phyloP scores from a whole-genome alignment of 2,797 vertebrate species.

The Xenopus petersii region DNA sequence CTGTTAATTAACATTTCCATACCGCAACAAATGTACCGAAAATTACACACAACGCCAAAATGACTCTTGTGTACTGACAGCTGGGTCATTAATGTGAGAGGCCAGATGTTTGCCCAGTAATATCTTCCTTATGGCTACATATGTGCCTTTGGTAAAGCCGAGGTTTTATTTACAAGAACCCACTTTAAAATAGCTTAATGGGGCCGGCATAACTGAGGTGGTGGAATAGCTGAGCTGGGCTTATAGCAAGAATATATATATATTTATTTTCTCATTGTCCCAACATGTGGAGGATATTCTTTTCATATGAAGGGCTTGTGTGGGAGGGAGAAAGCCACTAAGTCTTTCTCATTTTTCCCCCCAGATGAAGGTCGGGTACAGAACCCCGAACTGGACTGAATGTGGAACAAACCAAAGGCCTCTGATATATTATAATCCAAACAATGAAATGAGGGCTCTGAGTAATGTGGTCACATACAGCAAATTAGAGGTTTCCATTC shows the following conservation, averaged over 20 bases:
- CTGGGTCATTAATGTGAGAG: slow-evolving; percentile 10
- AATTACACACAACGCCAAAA: slow-evolving; percentile 8
- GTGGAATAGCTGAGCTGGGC: slow-evolving; percentile 12
- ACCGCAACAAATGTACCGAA: slow-evolving; percentile 3
- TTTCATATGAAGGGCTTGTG: not conserved
- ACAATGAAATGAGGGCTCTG: too few species aligned
- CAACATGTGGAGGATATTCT: not conserved
- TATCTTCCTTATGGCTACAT: slow-evolving; percentile 3
- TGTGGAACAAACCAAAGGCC: too few species aligned
- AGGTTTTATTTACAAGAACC: not conserved
- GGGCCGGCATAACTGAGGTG: not conserved
- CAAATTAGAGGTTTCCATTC: too few species aligned
- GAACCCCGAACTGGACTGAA: too few species aligned
- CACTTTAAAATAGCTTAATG: slow-evolving; percentile 1
- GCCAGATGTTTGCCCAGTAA: slow-evolving; percentile 28
- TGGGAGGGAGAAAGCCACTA: not conserved
- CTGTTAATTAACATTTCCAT: not conserved
- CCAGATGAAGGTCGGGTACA: too few species aligned
- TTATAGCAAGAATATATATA: slow-evolving; percentile 2
- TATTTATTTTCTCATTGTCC: not conserved
- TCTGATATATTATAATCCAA: too few species aligned
- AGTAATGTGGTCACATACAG: too few species aligned
- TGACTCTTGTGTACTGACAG: slow-evolving; percentile 12
- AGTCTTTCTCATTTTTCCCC: not conserved
- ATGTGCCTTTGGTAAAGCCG: slow-evolving; percentile 2